Conservation (phyloP, 2,888 invertebrate species). For the Conus canariensis region DNA sequence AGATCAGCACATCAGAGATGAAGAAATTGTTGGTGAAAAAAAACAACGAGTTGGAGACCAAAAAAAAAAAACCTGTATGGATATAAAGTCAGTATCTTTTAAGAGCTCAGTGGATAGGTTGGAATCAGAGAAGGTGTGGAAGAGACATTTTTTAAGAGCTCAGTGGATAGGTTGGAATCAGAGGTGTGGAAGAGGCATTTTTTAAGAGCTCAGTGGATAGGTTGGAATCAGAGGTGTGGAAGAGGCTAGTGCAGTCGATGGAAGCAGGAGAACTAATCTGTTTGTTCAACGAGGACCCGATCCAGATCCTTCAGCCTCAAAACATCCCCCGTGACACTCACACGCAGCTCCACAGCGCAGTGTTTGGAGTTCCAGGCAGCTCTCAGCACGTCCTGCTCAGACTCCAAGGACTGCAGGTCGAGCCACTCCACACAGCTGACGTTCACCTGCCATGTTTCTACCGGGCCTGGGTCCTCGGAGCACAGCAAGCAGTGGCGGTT, state of each 20-base stretch:
- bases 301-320: background rate
- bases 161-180: too few species aligned
- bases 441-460: conserved; percentile 24
- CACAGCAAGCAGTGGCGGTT: conserved; percentile 39
- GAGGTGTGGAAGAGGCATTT: background rate
- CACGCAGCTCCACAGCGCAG: conserved; percentile 32
- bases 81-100: too few species aligned
- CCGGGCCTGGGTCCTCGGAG: conserved; percentile 28
- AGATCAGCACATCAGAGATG: too few species aligned
- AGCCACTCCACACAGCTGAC: conserved; percentile 32
- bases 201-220: too few species aligned
- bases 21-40: too few species aligned
- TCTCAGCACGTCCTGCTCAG: conserved; percentile 21
- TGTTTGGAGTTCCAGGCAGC: conserved; percentile 16
- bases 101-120: too few species aligned
- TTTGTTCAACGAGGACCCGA: background rate
- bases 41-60: too few species aligned
- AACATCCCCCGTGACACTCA: background rate
- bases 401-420: conserved; percentile 21
- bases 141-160: too few species aligned
- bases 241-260: background rate
- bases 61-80: too few species aligned
- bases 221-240: background rate
- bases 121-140: too few species aligned
- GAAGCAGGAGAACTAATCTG: too few species aligned